phyloP scores from a whole-genome alignment of 2,888 invertebrate species.

The Tyria jacobaeae region DNA sequence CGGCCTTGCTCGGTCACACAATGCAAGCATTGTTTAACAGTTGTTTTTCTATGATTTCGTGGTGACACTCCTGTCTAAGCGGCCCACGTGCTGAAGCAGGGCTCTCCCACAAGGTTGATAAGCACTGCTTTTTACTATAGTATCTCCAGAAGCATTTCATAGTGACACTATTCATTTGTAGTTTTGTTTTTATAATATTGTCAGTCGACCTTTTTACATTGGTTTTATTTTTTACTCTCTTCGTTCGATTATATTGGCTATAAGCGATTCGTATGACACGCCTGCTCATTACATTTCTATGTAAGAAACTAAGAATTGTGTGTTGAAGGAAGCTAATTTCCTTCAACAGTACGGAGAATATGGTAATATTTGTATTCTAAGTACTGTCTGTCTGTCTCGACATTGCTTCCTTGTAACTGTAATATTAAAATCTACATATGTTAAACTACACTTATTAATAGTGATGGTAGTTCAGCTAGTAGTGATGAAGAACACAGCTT shows the following conservation, averaged over 20 bases:
- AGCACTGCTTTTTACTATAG: too few species aligned
- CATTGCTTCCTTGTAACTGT: constrained; percentile 55
- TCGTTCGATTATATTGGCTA: constrained; percentile 1
- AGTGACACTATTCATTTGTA: too few species aligned
- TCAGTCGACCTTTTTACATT: too few species aligned
- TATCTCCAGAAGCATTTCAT: too few species aligned
- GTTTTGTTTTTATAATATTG: background rate
- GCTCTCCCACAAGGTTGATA: too few species aligned
- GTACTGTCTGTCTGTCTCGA: constrained; percentile 40
- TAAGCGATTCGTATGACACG: constrained; percentile 31
- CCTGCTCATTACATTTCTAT: constrained; percentile 34
- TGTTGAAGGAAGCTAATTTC: constrained; percentile 68
- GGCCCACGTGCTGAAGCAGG: too few species aligned
- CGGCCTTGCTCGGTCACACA: too few species aligned
- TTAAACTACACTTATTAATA: constrained; percentile 1
- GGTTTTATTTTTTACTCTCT: constrained; percentile 3
- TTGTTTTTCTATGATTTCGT: too few species aligned
- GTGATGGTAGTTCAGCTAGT: background rate
- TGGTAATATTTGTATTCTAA: constrained; percentile 50
- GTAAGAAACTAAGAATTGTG: constrained; percentile 42
- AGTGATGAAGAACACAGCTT: background rate
- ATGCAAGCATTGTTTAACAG: too few species aligned
- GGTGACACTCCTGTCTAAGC: too few species aligned
- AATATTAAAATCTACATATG: constrained; percentile 11
- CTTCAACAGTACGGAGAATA: constrained; percentile 68